A percentile compares a stretch with the other conserved stretches of the same genome.
Evolutionary conservation across 2,113 vertebrate genomes (phyloP).

Genomic region (Rhabdornis inornatus): DNA sequence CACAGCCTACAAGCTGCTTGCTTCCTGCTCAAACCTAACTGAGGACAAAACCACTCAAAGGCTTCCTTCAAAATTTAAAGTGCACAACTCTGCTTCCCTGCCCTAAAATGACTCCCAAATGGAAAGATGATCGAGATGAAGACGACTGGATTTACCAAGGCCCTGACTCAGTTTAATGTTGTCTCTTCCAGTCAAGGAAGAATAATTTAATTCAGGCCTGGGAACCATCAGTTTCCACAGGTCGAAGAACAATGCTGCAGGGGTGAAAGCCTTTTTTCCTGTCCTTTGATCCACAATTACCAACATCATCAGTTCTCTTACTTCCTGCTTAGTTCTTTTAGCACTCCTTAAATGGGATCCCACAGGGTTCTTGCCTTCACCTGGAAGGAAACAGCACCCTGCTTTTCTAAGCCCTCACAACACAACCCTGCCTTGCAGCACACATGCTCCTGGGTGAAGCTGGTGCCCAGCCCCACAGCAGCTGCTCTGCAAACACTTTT

Average conservation of each 20-base stretch:
- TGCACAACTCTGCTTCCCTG: background rate
- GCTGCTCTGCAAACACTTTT: slow-evolving; percentile 7
- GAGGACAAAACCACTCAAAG: background rate
- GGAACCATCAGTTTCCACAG: background rate
- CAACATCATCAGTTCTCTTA: background rate
- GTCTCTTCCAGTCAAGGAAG: background rate
- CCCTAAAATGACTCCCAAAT: background rate
- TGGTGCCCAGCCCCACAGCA: background rate
- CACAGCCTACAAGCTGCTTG: background rate
- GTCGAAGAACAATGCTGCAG: background rate
- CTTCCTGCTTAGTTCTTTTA: background rate
- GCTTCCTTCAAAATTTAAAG: background rate
- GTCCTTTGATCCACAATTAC: background rate
- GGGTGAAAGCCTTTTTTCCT: background rate
- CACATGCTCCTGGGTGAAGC: background rate
- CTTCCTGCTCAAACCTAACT: background rate
- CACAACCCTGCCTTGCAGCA: background rate
- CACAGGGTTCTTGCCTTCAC: background rate
- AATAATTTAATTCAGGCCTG: background rate
- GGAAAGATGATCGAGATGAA: background rate
- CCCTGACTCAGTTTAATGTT: background rate
- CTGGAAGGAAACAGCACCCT: background rate
- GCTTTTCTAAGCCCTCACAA: background rate
- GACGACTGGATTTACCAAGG: background rate
- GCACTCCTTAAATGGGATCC: background rate